Base-by-base conservation (phyloP, 2,888 invertebrate species). In the Chironomus tentans region DNA sequence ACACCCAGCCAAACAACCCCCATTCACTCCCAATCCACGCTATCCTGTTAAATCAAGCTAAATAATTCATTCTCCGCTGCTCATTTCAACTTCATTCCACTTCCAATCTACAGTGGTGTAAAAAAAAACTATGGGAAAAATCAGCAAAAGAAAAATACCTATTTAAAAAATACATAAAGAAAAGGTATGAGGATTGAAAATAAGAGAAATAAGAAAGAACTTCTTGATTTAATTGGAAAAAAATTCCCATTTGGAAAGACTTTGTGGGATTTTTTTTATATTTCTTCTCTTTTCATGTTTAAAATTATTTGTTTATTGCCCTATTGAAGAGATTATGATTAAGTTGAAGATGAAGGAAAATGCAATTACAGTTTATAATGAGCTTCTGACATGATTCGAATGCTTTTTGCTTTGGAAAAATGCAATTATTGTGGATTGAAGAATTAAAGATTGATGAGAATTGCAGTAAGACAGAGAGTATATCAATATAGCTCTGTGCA, bases 151-250 rank as follows among this genome's bases (percentile, higher is more conserved):
- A 12, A 50, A 50, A 50, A 38, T 38, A 38, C 38, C 38, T 38
- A 38, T 10, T 56, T 56, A 18, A 15, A 56, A 56, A n/a, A n/a
- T 56, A 15, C 15, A 5, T 15, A 15, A 62, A 21, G 62, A 21
- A 65, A 65, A 22, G 24, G 65, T 65, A 65, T 24, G 21, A 24
- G 38, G n/a, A 22, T 24, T 65, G 65, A 28, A n/a, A n/a, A n/a
- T n/a, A n/a, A n/a, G n/a, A n/a, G 13, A 50, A 50, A 50, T n/a
- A 50, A 24, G 10, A 24, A 22, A 12, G 24, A 24, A 13, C 18
- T 56, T 56, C 56, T 56, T 15, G 13, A 65, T 65, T 24, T 65
- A 65, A 65, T 65, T 65, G 65, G 65, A 65, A 65, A 65, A 62
- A 65, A 12, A 24, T 65, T 65, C 65, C 65, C 65, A 65, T 24